A percentile compares a stretch with the other conserved stretches of the same genome.
Evolutionary conservation across 2,113 vertebrate species (phyloP).

Genomic region (Zosterops pallidus): DNA sequence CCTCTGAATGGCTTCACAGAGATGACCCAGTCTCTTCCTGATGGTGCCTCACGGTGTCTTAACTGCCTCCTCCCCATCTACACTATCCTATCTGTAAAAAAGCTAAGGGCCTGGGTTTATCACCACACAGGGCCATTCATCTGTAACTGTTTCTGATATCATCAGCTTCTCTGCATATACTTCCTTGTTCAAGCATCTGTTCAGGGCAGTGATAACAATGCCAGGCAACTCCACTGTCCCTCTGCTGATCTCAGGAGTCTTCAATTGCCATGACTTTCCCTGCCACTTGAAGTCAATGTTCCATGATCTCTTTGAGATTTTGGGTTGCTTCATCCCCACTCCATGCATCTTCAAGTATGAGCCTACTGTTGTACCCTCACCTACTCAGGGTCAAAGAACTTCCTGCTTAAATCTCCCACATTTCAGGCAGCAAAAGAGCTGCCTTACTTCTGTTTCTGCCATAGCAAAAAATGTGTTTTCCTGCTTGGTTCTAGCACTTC

Average conservation of each 20-base stretch:
- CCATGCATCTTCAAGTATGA: not conserved
- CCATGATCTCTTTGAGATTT: not conserved
- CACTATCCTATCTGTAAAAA: not conserved
- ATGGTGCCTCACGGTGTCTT: not conserved
- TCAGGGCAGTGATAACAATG: not conserved
- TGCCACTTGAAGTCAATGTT: not conserved
- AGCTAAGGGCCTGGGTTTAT: not conserved
- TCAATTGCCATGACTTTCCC: not conserved
- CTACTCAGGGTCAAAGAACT: not conserved
- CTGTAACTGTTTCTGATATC: not conserved
- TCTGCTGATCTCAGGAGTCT: not conserved
- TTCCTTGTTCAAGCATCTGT: not conserved
- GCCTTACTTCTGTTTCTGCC: not conserved
- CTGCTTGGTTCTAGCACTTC: not conserved
- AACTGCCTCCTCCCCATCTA: not conserved
- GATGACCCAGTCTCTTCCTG: accelerated
- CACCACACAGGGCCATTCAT: not conserved
- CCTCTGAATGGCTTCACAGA: not conserved
- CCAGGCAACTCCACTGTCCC: not conserved
- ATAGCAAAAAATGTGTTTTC: not conserved
- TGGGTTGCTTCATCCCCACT: not conserved
- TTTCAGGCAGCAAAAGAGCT: not conserved
- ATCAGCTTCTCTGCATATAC: not conserved
- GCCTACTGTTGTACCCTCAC: not conserved
- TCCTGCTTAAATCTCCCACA: not conserved